Evolutionary conservation across 2,797 vertebrate genomes (phyloP).

Genomic region (Hippocampus kuda): DNA sequence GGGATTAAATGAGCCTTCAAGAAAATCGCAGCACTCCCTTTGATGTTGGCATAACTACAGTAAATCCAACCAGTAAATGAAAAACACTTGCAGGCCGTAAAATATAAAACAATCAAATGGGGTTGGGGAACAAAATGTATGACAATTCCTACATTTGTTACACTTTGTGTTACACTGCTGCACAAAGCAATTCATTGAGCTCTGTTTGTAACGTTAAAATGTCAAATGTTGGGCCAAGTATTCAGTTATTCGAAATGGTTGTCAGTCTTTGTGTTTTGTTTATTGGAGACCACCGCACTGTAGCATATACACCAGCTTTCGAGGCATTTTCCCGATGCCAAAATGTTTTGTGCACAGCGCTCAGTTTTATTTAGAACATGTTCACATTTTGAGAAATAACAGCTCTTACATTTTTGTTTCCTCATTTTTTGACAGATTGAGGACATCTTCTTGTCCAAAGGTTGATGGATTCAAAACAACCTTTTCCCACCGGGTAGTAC

Average conservation of each 20-base stretch:
- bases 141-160: too few relatives aligned
- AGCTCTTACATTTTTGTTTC: background rate
- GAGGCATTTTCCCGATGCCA: background rate
- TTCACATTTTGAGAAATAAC: background rate
- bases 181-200: too few relatives aligned
- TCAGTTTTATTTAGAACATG: background rate
- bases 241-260: background rate
- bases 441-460: background rate
- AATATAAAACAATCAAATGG: too few relatives aligned
- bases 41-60: too few relatives aligned
- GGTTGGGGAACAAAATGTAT: too few relatives aligned
- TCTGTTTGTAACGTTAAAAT: background rate
- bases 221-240: background rate
- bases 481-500: background rate
- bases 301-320: background rate
- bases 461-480: background rate
- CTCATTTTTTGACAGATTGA: slow-evolving; percentile 4
- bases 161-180: too few relatives aligned
- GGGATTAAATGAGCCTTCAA: too few relatives aligned
- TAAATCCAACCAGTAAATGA: background rate
- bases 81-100: background rate
- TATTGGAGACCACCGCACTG: background rate
- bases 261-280: background rate
- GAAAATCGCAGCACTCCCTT: too few relatives aligned
- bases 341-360: background rate